Evolutionary conservation across 2,113 vertebrate species (phyloP).

Genomic region (Erythrolamprus reginae): DNA sequence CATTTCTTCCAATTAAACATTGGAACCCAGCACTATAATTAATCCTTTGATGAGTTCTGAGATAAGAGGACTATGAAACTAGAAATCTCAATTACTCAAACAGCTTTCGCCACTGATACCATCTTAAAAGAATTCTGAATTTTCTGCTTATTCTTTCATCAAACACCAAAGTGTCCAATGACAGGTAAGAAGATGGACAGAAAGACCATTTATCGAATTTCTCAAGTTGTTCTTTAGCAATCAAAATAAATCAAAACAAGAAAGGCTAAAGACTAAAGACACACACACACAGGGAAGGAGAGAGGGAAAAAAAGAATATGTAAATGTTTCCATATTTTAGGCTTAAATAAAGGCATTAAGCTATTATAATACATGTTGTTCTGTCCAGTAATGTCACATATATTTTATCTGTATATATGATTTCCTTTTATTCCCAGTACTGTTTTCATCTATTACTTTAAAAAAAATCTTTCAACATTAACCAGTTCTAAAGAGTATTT

Average conservation of each 20-base stretch:
- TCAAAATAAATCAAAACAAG: not conserved
- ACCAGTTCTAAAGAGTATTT: not conserved
- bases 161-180: too few relatives aligned
- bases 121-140: not conserved
- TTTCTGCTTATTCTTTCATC: not conserved
- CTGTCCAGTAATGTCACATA: not conserved
- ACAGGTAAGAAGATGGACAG: not conserved
- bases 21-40: constrained; percentile 40
- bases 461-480: not conserved
- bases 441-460: not conserved
- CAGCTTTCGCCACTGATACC: constrained; percentile 29
- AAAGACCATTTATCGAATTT: not conserved
- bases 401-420: not conserved
- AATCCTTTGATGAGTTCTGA: constrained; percentile 43
- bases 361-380: not conserved
- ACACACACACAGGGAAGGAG: too few relatives aligned
- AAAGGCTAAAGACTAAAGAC: too few relatives aligned
- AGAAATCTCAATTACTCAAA: constrained; percentile 44
- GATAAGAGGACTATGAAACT: constrained; percentile 26
- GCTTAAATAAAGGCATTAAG: constrained; percentile 19
- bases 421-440: not conserved
- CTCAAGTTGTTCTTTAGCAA: not conserved
- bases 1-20: constrained; percentile 13
- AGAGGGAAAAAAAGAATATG: not conserved
- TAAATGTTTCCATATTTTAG: constrained; percentile 3